Evolutionary conservation across 1,140 invertebrate genomes (phyloP).

Genomic region (Pseudomyrmex gracilis): DNA sequence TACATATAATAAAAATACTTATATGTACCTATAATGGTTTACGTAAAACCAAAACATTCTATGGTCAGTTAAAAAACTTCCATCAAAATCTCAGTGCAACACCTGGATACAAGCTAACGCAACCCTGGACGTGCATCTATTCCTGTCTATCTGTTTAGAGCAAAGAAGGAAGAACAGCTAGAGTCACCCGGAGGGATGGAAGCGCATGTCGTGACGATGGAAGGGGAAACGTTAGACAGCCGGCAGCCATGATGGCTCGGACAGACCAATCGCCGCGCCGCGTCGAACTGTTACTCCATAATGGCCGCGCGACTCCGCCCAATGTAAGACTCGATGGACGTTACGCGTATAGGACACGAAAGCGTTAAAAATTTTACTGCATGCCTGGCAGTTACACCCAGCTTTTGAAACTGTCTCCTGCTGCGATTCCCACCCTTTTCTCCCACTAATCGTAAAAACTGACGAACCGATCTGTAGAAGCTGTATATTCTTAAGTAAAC

Average conservation of each 20-base stretch:
- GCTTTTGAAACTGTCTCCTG: constrained; percentile 68
- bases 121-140: constrained; percentile 26
- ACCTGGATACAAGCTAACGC: constrained; percentile 36
- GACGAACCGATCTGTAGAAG: constrained; percentile 65
- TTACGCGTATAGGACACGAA: constrained; percentile 81
- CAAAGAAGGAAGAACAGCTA: constrained; percentile 55
- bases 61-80: neutral
- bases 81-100: constrained; percentile 22
- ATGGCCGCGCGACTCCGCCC: constrained; percentile 84
- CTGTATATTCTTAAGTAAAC: constrained; percentile 54
- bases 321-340: constrained; percentile 75
- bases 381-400: constrained; percentile 81
- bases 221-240: constrained; percentile 66
- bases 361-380: constrained; percentile 84
- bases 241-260: constrained; percentile 82
- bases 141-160: constrained; percentile 34
- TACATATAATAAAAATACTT: neutral
- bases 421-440: constrained; percentile 47
- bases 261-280: constrained; percentile 77
- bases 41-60: neutral
- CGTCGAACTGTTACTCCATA: constrained; percentile 77
- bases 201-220: constrained; percentile 28
- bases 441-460: constrained; percentile 79
- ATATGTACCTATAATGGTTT: neutral
- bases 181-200: constrained; percentile 60